Evolutionary conservation across 1,140 invertebrate species (phyloP).

Genomic region (Arctopsyche grandis): DNA sequence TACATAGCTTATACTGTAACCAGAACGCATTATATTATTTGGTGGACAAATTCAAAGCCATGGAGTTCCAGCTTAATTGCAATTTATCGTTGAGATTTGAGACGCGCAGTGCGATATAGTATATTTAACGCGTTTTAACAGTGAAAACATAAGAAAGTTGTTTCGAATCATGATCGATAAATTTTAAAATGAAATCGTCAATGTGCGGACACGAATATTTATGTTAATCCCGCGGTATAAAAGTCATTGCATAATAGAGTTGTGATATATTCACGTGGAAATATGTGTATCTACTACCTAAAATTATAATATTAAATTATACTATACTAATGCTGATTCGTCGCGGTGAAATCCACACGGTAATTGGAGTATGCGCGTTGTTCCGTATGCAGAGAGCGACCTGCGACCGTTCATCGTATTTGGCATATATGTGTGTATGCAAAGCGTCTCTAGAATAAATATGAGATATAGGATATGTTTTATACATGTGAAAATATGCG

Average conservation of each 20-base stretch:
- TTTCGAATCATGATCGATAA: constrained; percentile 17
- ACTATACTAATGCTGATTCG: background rate
- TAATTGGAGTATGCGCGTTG: constrained; percentile 5
- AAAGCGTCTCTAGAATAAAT: too few species aligned
- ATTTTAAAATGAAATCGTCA: constrained; percentile 28
- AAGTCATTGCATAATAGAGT: constrained; percentile 1
- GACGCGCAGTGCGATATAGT: background rate
- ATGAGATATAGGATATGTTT: background rate
- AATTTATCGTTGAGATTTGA: background rate
- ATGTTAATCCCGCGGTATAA: constrained; percentile 15
- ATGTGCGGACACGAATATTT: constrained; percentile 20
- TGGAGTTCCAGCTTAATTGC: too few species aligned
- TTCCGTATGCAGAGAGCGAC: background rate
- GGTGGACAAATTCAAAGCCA: too few species aligned
- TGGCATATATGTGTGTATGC: too few species aligned
- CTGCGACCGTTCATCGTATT: background rate
- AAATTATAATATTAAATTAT: background rate
- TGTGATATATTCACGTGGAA: background rate
- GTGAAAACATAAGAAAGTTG: constrained; percentile 23
- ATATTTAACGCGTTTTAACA: constrained; percentile 1
- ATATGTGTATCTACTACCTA: background rate
- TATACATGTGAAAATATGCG: background rate
- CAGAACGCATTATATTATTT: too few species aligned
- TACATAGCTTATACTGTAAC: too few species aligned
- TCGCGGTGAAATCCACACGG: background rate